Evolutionary conservation across 2,113 vertebrate genomes (phyloP), one percentile per base, ranked within the genome.

Genomic region (Apodemus sylvaticus): DNA sequence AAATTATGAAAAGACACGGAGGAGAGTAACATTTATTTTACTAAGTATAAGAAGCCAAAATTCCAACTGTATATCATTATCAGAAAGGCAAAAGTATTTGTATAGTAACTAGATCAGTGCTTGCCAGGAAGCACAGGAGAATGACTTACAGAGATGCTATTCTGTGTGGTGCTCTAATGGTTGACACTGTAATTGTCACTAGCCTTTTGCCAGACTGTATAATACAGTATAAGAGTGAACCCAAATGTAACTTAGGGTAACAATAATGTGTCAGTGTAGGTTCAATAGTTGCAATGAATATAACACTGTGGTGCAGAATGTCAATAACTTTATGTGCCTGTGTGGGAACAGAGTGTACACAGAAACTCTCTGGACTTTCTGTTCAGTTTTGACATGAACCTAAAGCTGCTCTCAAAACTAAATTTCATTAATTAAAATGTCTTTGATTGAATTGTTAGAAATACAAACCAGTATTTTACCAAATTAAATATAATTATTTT

Each of bases 401-500:
- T 90, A 55, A 93, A 93, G 87, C 11, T 62, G 8, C 48, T 94
- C 83, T 91, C 58, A 93, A 91, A 96, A 89, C 11, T 85, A 81
- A 87, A 81, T 55, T 83, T n/a, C 76, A 94, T 93, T 90, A 78
- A 94, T 96, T 93, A 88, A 60, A 48, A 31, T n/a, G 62, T 17
- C 77, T 89, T 68, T 53, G 88, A 96, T 55, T 95, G 93, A 96
- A 93, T 86, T 96, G 60, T 96, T 94, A 97, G 90, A 97, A 97
- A 97, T 20, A 89, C 86, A 97, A 97, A 94, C 73, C 42, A 86
- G 45, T 89, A 74, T 96, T 96, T 96, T 95, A 45, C 39, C 89
- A 89, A 96, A 97, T 91, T 93, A 96, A 94, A 97, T 79, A 77
- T 20, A 60, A 92, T 66, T 95, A 4, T 51, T 95, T 88, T 91